These are phyloP conservation scores for Apteryx mantelli DNA, from an alignment of 2,113 vertebrate genomes.

Conservation along the genomic window DNA sequence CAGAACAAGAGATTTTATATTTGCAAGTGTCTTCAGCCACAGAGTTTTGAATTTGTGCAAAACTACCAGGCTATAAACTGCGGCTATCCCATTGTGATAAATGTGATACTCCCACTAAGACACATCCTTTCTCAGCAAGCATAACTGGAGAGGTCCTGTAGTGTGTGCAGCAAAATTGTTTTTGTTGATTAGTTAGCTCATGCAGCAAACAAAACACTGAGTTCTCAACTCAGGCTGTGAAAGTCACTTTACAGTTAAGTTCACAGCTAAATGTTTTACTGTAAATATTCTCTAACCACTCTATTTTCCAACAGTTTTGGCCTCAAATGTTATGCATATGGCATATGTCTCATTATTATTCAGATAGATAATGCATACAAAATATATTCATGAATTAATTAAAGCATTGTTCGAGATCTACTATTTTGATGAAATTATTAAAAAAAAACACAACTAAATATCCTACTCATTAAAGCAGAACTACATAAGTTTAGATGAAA, in stretches of 20 bases:
- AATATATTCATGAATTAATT: neutral
- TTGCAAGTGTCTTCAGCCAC: neutral
- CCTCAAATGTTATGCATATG: neutral
- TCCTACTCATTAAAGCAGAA: neutral
- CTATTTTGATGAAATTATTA: neutral
- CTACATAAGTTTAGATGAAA: neutral
- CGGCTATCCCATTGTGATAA: slow-evolving; percentile 7
- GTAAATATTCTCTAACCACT: neutral
- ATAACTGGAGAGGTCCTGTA: neutral
- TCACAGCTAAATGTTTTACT: neutral
- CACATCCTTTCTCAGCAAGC: slow-evolving; percentile 32
- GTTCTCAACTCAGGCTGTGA: neutral
- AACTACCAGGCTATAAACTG: neutral
- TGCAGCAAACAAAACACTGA: neutral
- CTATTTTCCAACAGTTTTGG: neutral
- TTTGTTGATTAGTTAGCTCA: slow-evolving; percentile 10
- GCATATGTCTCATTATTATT: neutral
- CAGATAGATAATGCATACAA: neutral
- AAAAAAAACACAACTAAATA: neutral
- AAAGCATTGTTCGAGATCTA: neutral
- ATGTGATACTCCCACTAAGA: neutral
- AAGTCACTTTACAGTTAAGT: neutral
- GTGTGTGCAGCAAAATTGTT: neutral
- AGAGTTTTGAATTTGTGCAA: neutral
- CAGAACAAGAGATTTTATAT: neutral